Evolutionary conservation across 2,797 vertebrate genomes (phyloP), one percentile per base, ranked within the genome.

Genomic region (Sebastes hubbsi): DNA sequence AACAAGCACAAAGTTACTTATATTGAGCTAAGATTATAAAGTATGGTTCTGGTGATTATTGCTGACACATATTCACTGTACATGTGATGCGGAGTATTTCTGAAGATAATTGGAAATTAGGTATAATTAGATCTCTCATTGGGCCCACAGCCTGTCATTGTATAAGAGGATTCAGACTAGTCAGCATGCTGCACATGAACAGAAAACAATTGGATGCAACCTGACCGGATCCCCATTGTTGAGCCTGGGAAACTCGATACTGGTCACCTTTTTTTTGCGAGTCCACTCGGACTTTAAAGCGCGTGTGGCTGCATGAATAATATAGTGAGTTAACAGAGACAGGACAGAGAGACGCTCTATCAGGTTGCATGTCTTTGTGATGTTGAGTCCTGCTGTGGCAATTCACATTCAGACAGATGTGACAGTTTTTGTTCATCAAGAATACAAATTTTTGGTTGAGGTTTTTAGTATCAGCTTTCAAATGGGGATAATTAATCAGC

Each of bases 281-380:
- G 88, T 92, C 87, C 86, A 92, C 94, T 94, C 87, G 18, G 84
- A 95, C 95, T 94, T 96, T 94, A 95, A 93, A 81, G 89, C 91
- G 90, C 94, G 94, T 95, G 96, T 96, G 97, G 94, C 91, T 49
- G 75, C 94, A 97, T 99, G 92, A 98, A 98, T 98, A 97, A 98
- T 97, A 97, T 77, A 96, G 83, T 69, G 75, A 86, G 81, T 60
- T 92, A 95, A 94, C 94, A 87, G 87, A 94, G 67, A 93, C 80
- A 87, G 18, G 25, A 94, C 94, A 87, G 87, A 94, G 67, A 93
- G 80, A 87, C 16, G 25, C 81, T 88, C 58, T 62, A 87, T 95
- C 92, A 77, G 92, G 88, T 94, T 92, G 77, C 89, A 34, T 82
- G 67, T 86, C 74, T 61, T 67, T 87, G 81, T 76, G 56, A 77